These are phyloP conservation scores for Oscheius sp. DNA, from an alignment of 2,888 invertebrate species.

Conservation along the genomic window DNA sequence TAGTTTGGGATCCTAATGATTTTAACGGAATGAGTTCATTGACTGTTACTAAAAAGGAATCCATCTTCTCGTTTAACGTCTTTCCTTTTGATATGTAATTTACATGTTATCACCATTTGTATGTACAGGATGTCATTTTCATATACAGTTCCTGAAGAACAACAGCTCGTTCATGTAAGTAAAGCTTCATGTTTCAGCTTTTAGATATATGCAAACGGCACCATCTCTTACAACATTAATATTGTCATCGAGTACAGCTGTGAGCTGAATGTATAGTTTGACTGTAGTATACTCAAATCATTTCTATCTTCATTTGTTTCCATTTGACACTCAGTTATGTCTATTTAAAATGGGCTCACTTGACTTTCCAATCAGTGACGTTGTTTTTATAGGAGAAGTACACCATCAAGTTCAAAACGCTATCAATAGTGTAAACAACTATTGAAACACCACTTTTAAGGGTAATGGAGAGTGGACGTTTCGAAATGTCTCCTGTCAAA, in stretches of 20 bases:
- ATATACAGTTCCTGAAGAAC: conserved; percentile 1
- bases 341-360: conserved; percentile 5
- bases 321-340: conserved; percentile 15
- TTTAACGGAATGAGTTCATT: conserved; percentile 1
- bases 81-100: conserved; percentile 9
- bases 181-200: background rate
- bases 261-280: background rate
- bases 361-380: background rate
- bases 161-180: conserved; percentile 3
- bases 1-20: background rate
- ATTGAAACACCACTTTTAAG: background rate
- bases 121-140: conserved; percentile 1
- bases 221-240: conserved; percentile 2
- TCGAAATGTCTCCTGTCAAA: background rate
- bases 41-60: conserved; percentile 2
- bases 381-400: background rate
- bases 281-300: background rate
- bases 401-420: background rate
- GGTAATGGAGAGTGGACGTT: background rate
- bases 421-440: background rate
- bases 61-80: background rate
- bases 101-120: background rate
- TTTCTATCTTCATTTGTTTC: background rate
- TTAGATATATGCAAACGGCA: conserved; percentile 12
- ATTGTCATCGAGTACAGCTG: conserved; percentile 6